A percentile compares a stretch with the other conserved stretches of the same genome.
Conservation (phyloP, 2,888 invertebrate genomes). For the Melieria picta region DNA sequence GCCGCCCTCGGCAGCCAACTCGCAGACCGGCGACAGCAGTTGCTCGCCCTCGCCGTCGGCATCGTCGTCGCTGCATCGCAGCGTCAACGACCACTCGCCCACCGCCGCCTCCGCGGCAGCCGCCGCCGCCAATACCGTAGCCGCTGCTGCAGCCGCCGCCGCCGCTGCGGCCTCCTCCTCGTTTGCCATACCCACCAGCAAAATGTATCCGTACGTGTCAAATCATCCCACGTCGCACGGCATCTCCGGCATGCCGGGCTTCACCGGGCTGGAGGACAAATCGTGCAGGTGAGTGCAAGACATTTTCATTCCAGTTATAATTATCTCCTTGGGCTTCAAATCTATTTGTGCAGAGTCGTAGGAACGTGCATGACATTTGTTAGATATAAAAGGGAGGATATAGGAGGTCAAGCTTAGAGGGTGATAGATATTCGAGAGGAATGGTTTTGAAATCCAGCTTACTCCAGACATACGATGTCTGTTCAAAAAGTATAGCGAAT, state of each 20-base stretch:
- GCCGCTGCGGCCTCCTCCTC: conserved; percentile 55
- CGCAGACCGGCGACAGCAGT: conserved; percentile 60
- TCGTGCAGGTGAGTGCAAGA: conserved; percentile 63
- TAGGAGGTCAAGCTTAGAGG: too few relatives aligned
- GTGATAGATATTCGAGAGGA: too few relatives aligned
- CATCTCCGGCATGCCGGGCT: conserved; percentile 77
- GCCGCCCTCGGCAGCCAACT: conserved; percentile 59
- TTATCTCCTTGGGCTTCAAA: too few relatives aligned
- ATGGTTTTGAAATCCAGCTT: too few relatives aligned
- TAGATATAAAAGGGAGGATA: too few relatives aligned
- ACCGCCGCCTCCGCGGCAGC: conserved; percentile 70
- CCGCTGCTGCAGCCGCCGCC: conserved; percentile 58
- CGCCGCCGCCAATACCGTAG: conserved; percentile 54
- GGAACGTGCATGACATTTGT: too few relatives aligned
- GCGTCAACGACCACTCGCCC: conserved; percentile 65
- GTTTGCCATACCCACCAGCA: conserved; percentile 74
- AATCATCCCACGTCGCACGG: conserved; percentile 76
- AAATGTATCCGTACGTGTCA: conserved; percentile 94
- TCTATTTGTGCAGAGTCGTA: too few relatives aligned
- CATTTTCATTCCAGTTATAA: too few relatives aligned
- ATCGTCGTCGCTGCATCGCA: conserved; percentile 53
- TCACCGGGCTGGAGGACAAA: conserved; percentile 66
- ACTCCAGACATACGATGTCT: too few relatives aligned
- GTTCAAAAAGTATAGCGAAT: too few relatives aligned
- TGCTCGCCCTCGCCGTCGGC: conserved; percentile 60